Evolutionary conservation across 2,797 vertebrate species (phyloP).

Genomic region (Gallirallus australis): DNA sequence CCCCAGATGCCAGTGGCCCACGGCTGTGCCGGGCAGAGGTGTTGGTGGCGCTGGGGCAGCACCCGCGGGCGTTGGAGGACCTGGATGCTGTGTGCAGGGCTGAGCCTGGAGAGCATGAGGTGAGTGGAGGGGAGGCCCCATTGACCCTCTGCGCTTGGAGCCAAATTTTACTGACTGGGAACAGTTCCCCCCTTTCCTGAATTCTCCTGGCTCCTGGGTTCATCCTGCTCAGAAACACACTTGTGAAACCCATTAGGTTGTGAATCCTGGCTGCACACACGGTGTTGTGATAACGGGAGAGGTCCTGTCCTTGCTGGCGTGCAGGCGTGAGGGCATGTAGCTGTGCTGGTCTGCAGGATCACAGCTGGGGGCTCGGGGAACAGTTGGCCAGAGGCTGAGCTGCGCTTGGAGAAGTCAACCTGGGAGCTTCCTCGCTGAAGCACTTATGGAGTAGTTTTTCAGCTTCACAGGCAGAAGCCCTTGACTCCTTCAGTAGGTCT

Average conservation of each 20-base stretch:
- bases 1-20: constrained; percentile 79
- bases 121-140: constrained; percentile 40
- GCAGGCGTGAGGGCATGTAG: background rate
- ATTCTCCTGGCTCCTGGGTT: background rate
- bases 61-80: constrained; percentile 82
- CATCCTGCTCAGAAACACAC: background rate
- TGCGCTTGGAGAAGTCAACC: background rate
- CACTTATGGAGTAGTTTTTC: rapidly evolving
- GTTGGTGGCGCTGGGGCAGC: constrained; percentile 73
- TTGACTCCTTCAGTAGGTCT: background rate
- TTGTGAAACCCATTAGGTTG: background rate
- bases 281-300: background rate
- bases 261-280: background rate
- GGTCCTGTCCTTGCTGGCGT: rapidly evolving
- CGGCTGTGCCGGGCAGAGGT: constrained; percentile 84
- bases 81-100: constrained; percentile 84
- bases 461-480: background rate
- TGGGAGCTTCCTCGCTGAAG: background rate
- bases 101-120: constrained; percentile 84
- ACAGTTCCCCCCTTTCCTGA: background rate
- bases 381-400: background rate
- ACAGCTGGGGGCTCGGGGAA: background rate
- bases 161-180: background rate
- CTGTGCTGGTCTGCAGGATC: background rate
- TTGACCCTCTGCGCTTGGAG: rapidly evolving